Base-by-base conservation (phyloP, 2,113 vertebrate genomes). In the Fregetta grallaria region DNA sequence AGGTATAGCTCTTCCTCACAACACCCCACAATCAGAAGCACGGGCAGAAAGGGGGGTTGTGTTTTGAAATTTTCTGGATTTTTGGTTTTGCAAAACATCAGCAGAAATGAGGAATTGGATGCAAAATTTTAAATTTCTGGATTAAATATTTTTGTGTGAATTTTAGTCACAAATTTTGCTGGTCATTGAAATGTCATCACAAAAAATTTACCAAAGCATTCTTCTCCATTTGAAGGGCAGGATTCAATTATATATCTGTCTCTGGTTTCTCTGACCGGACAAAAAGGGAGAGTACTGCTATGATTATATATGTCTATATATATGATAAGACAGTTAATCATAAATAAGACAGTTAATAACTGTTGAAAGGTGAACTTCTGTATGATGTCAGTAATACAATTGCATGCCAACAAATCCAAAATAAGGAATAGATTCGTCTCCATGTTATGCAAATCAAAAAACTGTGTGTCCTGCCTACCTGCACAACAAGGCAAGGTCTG, bases 11-110 rank as follows among this genome's bases (percentile, higher is more conserved):
- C 40, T 30, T 87, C 34, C n/a, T 86, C 44, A 26, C 30, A 65
- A 19, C 3, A 45, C 23, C 25, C 25, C 32, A 13, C 19, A 62
- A 34, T 9, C 49, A 61, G 58, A 78, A 75, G 10, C 22, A 45
- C 2, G 3, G 29, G 14, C 12, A 68, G 52, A 81, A 80, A 58
- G 10, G 6, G 3, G 3, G 0, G 22, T 38, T 56, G 11, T 44
- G 3, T 15, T 75, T 81, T 73, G 38, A 71, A 14, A 52, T 75
- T 61, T 82, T 72, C 14, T 40, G 26, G 4, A 13, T 20, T 59
- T 77, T 71, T 76, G 2, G 13, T 36, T 92, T 89, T 87, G 10
- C 14, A 30, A 58, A 73, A 40, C 26, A 62, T 10, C 14, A 27
- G 13, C n/a, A 89, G 38, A 73, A 91, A 77, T 22, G 3, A 65